A percentile compares a stretch with the other conserved stretches of the same genome.
These are phyloP conservation scores for Xenops minutus DNA, from an alignment of 2,797 vertebrate genomes.

Conservation along the genomic window DNA sequence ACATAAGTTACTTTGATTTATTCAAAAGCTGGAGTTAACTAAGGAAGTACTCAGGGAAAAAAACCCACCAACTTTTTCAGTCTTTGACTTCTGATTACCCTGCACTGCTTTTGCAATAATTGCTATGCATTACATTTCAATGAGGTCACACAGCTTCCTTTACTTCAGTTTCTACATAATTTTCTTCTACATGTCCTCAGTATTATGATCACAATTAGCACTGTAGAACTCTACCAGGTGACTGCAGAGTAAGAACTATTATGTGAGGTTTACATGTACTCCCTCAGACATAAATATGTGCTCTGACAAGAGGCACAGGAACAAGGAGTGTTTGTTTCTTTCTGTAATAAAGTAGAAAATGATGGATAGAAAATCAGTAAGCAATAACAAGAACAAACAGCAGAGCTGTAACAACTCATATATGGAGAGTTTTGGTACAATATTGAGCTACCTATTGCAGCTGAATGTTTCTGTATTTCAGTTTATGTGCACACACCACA, in stretches of 20 bases:
- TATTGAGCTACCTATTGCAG: fast-evolving
- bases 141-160: neutral
- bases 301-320: neutral
- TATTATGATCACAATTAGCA: neutral
- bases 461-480: neutral
- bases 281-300: fast-evolving
- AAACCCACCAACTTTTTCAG: neutral
- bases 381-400: neutral
- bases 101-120: neutral
- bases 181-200: neutral
- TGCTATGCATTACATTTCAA: neutral
- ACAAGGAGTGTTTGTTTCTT: neutral
- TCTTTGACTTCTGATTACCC: neutral
- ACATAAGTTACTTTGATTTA: neutral
- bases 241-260: neutral
- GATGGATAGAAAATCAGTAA: neutral
- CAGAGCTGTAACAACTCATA: neutral
- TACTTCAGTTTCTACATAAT: neutral
- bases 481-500: neutral
- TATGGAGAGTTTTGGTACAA: neutral
- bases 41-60: neutral
- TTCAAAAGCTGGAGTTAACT: neutral
- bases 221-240: neutral
- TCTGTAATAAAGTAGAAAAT: neutral
- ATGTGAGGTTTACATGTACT: fast-evolving